A percentile compares a stretch with the other conserved stretches of the same genome.
phyloP scores from a whole-genome alignment of 2,888 invertebrate genomes.

The Drosophila gaucha region DNA sequence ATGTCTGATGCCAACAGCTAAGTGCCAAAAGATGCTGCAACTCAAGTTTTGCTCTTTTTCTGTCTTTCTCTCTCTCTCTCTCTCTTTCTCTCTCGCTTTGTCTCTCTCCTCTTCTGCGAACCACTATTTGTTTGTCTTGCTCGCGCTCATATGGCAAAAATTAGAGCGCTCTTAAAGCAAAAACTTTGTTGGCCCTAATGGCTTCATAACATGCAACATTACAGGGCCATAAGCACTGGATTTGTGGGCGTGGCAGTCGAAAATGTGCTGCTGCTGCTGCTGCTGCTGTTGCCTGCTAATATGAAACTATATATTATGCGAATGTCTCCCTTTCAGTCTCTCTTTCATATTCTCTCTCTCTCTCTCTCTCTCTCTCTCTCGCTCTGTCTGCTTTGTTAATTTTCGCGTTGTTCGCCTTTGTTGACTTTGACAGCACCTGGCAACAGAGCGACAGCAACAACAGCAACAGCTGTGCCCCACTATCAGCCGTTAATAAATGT shows the following conservation, averaged over 20 bases:
- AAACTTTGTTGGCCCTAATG: conserved; percentile 72
- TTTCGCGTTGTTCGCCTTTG: conserved; percentile 33
- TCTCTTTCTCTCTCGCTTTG: background rate
- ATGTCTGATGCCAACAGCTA: conserved; percentile 35
- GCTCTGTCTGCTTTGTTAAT: conserved; percentile 2
- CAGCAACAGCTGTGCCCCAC: conserved; percentile 58
- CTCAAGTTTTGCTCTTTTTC: conserved; percentile 8
- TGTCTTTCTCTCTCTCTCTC: background rate
- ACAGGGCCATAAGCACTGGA: conserved; percentile 57
- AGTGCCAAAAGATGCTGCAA: conserved; percentile 55
- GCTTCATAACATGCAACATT: conserved; percentile 79
- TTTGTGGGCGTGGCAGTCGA: conserved; percentile 56
- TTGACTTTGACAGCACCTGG: conserved; percentile 67
- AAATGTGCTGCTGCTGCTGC: conserved; percentile 21
- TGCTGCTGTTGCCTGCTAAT: conserved; percentile 56
- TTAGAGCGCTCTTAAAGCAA: conserved; percentile 65
- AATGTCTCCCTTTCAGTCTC: conserved; percentile 26
- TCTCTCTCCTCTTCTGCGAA: conserved; percentile 3
- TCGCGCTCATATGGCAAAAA: conserved; percentile 47
- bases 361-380: background rate
- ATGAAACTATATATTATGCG: conserved; percentile 74
- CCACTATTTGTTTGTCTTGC: conserved; percentile 20
- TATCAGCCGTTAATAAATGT: conserved; percentile 74
- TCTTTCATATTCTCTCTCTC: background rate
- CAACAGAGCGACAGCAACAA: conserved; percentile 30